Evolutionary conservation across 2,113 vertebrate species (phyloP).

Genomic region (Dryoscopus gambensis): DNA sequence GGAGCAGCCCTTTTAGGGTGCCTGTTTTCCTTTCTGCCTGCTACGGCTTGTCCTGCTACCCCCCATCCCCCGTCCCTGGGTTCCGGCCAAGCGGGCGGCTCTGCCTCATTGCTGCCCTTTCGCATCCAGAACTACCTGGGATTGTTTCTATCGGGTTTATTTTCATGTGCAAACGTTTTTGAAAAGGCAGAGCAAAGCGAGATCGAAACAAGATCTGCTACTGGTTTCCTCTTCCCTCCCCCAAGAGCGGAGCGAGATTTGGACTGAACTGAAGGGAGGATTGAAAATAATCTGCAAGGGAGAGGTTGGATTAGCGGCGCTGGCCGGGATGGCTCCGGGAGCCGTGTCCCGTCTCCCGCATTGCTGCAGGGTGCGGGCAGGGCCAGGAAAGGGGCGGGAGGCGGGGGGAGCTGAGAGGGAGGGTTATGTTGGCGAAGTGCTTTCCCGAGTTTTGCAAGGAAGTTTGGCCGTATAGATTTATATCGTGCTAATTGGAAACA

Average conservation of each 20-base stretch:
- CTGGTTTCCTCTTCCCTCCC: neutral
- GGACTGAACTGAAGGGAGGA: neutral
- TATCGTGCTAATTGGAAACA: slow-evolving; percentile 49
- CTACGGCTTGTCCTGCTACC: neutral
- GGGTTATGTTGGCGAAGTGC: neutral
- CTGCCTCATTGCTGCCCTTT: neutral
- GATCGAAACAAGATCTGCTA: neutral
- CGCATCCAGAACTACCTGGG: neutral
- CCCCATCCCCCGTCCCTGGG: too few relatives aligned
- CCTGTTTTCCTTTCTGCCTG: neutral
- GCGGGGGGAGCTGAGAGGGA: neutral
- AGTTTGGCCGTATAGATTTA: slow-evolving; percentile 38
- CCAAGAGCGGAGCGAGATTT: neutral
- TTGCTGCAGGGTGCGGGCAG: slow-evolving; percentile 18
- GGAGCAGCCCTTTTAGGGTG: neutral
- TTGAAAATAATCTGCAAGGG: neutral
- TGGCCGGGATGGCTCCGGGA: neutral
- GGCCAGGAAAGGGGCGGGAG: slow-evolving; percentile 8
- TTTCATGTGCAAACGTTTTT: neutral
- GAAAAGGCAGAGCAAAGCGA: neutral
- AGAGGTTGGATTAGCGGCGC: neutral
- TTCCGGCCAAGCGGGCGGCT: neutral
- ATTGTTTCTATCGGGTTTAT: neutral
- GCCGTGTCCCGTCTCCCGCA: neutral
- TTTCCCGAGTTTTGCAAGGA: slow-evolving; percentile 38